Base-by-base conservation (phyloP, 1,140 invertebrate species). In the Oncopeltus fasciatus region DNA sequence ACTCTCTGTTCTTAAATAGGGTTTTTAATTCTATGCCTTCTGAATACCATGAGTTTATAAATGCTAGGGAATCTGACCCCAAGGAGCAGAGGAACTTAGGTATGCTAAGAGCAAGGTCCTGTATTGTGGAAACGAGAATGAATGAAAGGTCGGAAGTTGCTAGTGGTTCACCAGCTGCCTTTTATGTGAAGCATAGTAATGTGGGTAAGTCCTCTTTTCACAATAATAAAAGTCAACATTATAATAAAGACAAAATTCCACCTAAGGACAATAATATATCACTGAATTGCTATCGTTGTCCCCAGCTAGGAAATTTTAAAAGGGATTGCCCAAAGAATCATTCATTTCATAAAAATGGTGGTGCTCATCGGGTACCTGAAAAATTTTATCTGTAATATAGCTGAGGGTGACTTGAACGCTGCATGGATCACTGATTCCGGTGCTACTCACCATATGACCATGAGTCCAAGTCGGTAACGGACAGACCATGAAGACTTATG, bases 61-160 rank as follows among this genome's bases (percentile, higher is more conserved):
- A 67, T 64, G 67, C 66, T 4, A 68, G 68, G 67, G 68, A 70
- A 59, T 61, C 65, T 2, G 51, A 67, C n/a, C 59, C 65, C 27
- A 58, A 31, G 57, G 26, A 29, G 9, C 9, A 58, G 28, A 58
- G 57, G 18, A 58, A n/a, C n/a, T 38, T 38, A 38, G 33, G 16
- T 38, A 5, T 38, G 16, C 33, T 38, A 16, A 38, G 33, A 38
- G 33, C 5, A 38, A 38, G 33, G 33, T 16, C 16, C 33, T 9
- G 33, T 38, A 16, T 38, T 38, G 33, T 38, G 16, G 33, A 38
- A 38, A 38, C 16, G 33, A 38, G 33, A 38, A 38, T 38, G 33
- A 38, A 38, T 38, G 33, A 38, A 16, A 38, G 33, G 33, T 38
- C 33, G 16, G 33, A 38, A 38, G 33, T 5, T 38, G 33, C 33